Conservation (phyloP, 1,140 invertebrate genomes). For the Limonius californicus region DNA sequence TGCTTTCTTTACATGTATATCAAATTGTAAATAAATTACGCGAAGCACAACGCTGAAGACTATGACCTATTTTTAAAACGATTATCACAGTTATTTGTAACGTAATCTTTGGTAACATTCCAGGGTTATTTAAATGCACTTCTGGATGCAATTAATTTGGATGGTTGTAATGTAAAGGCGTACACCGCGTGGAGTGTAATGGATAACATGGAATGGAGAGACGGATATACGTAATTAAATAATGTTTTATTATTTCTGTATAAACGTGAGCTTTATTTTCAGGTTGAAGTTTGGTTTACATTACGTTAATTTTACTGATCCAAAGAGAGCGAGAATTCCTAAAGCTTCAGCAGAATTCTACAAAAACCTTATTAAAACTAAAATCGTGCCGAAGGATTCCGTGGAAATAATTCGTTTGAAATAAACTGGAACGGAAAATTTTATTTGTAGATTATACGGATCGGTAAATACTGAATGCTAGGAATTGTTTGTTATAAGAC, state of each 20-base stretch:
- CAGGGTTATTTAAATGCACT: constrained; percentile 18
- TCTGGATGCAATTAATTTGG: constrained; percentile 13
- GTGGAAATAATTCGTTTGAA: too few relatives aligned
- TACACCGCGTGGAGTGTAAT: constrained; percentile 20
- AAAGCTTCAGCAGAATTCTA: constrained; percentile 36
- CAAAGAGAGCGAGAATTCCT: constrained; percentile 40
- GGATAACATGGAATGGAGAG: constrained; percentile 21
- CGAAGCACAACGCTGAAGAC: constrained; percentile 71
- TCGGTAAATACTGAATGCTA: too few relatives aligned
- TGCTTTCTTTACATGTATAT: too few relatives aligned
- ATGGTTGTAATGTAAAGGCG: constrained; percentile 8
- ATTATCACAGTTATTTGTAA: too few relatives aligned
- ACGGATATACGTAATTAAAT: constrained; percentile 54
- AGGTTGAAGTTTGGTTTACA: constrained; percentile 31
- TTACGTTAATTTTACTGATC: constrained; percentile 36
- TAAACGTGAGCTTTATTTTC: too few relatives aligned
- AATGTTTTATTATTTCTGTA: too few relatives aligned
- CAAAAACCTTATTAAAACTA: constrained; percentile 25
- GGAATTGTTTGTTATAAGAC: too few relatives aligned
- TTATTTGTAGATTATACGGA: too few relatives aligned
- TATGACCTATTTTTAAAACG: constrained; percentile 80
- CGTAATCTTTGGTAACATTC: too few relatives aligned
- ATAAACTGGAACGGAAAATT: too few relatives aligned
- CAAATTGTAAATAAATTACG: constrained; percentile 59
- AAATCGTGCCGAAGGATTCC: too few relatives aligned